Base-by-base conservation (phyloP, 2,113 vertebrate genomes). In the Dipodomys stephensi region DNA sequence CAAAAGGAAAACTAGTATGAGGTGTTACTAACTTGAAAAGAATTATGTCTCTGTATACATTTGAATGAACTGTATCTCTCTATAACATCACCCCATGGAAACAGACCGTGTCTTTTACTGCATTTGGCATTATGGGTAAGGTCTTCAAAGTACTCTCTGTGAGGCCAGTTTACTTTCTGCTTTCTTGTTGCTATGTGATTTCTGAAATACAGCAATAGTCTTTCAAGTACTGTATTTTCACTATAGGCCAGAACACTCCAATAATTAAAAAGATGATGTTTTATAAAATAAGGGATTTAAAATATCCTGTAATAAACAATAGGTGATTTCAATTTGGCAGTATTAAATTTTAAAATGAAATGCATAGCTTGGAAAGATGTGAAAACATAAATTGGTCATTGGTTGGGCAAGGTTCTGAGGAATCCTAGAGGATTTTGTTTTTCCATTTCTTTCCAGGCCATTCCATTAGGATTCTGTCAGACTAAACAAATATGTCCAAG, bases 101-200 rank as follows among this genome's bases (percentile, higher is more conserved):
- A 96, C 53, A 87, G 72, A 67, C 35, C 28, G 20, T 35, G 60
- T 32, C 46, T 72, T 94, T 90, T 95, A 78, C 30, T 96, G 44
- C 7, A 84, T 78, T 83, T 92, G 83, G 88, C 90, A 72, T 95
- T 44, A 25, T 0, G 28, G 49, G 32, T 84, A 27, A 83, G 72
- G 83, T 86, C 76, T 95, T 32, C 44, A 44, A 82, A 90, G 80
- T 28, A 68, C 53, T 77, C 44, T 84, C 76, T 68, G n/a, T n/a
- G 64, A 94, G 68, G 83, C 68, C 39, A 69, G 57, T 90, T 94
- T 94, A 71, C 65, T 87, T 88, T 94, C 64, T 86, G 11, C 91
- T 85, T 94, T 83, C 57, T 85, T 90, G 80, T 94, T 93, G 64
- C 93, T 92, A 68, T 93, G 83, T 78, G 80, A 93, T 67, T 97